Percentiles rank a stretch among this genome's conserved stretches.
Conservation (phyloP, 1,140 invertebrate genomes). For the Papilio polytes region DNA sequence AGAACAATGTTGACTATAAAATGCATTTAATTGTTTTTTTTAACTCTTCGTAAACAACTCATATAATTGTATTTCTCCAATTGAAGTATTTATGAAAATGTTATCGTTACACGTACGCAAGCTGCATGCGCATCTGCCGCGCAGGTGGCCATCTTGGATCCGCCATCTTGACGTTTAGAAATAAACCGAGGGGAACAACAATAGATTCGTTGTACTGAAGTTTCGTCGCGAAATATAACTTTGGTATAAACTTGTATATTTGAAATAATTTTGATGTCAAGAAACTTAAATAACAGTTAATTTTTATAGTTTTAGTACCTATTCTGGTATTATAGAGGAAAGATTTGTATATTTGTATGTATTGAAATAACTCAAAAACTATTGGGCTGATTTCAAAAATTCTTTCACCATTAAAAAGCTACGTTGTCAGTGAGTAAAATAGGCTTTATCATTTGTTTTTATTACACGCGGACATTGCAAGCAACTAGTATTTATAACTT, state of each 20-base stretch:
- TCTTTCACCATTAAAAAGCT: too few species aligned
- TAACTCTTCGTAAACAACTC: not conserved
- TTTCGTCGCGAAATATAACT: constrained; percentile 15
- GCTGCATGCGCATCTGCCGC: constrained; percentile 67
- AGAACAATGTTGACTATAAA: not conserved
- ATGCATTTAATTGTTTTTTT: not conserved
- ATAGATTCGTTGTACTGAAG: constrained; percentile 27
- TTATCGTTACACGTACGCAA: constrained; percentile 47
- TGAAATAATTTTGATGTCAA: not conserved
- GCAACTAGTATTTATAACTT: too few species aligned
- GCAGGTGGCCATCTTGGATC: constrained; percentile 59
- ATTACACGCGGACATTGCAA: too few species aligned
- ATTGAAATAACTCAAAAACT: too few species aligned
- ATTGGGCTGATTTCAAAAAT: too few species aligned
- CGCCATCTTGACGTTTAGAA: constrained; percentile 27
- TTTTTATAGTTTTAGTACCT: not conserved
- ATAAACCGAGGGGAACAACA: constrained; percentile 25
- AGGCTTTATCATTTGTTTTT: too few species aligned
- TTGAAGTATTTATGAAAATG: constrained; percentile 1
- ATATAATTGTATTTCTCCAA: not conserved
- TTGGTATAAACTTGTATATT: not conserved
- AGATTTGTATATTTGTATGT: too few species aligned
- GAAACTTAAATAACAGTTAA: not conserved
- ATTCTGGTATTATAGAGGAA: too few species aligned
- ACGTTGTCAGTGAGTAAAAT: too few species aligned